phyloP scores from a whole-genome alignment of 2,888 invertebrate species.

The Metalampra italica region DNA sequence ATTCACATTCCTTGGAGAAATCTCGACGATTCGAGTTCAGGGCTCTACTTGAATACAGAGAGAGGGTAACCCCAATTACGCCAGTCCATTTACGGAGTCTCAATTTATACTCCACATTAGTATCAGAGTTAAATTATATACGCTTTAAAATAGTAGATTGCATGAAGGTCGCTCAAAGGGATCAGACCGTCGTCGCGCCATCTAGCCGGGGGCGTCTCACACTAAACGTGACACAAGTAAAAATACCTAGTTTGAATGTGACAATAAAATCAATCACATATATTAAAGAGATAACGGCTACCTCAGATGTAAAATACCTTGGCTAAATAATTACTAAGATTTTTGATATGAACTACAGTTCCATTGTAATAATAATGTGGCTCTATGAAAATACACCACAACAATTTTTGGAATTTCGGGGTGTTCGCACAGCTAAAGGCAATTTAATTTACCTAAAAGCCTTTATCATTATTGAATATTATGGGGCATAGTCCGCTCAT shows the following conservation, averaged over 20 bases:
- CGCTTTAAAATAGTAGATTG: too few relatives aligned
- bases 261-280: too few relatives aligned
- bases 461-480: constrained; percentile 1
- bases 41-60: constrained; percentile 6
- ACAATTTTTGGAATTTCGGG: neutral
- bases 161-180: too few relatives aligned
- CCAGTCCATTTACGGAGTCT: neutral
- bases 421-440: neutral
- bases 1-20: constrained; percentile 6
- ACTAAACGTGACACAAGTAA: too few relatives aligned
- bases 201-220: too few relatives aligned
- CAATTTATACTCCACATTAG: neutral
- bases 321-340: too few relatives aligned
- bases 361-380: too few relatives aligned
- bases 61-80: constrained; percentile 1
- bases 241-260: too few relatives aligned
- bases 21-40: neutral
- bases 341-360: too few relatives aligned
- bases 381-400: neutral
- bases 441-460: constrained; percentile 7
- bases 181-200: too few relatives aligned
- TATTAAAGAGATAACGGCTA: too few relatives aligned
- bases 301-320: too few relatives aligned
- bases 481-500: neutral
- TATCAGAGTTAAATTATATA: neutral